phyloP scores from a whole-genome alignment of 2,113 vertebrate genomes.

The Condylura cristata region DNA sequence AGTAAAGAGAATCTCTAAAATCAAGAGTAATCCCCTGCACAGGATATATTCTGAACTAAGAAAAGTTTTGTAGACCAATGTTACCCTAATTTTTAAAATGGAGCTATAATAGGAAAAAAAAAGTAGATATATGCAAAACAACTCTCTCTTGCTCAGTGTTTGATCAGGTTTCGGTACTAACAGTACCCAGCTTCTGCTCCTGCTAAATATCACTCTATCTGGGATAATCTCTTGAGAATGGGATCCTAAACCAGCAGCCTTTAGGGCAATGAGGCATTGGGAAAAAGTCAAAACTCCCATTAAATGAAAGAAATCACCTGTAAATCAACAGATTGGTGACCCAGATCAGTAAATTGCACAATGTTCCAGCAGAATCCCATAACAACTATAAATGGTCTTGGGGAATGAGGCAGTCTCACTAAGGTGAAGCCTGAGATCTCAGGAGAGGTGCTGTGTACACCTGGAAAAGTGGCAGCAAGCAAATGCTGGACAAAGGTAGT shows the following conservation, averaged over 20 bases:
- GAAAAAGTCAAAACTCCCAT: neutral
- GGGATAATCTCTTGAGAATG: neutral
- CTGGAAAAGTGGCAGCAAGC: fast-evolving
- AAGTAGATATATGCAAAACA: neutral
- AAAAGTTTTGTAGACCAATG: neutral
- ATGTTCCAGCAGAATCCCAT: neutral
- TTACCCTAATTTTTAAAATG: no score
- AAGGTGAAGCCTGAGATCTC: neutral
- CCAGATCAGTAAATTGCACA: neutral
- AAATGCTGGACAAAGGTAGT: neutral
- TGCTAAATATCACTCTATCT: neutral
- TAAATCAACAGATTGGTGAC: neutral
- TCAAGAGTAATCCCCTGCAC: neutral
- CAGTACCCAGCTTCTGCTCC: neutral
- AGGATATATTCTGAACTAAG: neutral
- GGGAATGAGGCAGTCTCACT: neutral
- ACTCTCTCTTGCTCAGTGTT: neutral
- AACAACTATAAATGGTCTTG: no score
- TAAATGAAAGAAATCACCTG: neutral
- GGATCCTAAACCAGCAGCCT: neutral
- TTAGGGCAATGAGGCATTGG: neutral
- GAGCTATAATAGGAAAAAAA: no score
- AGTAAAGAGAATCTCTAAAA: neutral
- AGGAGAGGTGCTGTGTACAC: neutral
- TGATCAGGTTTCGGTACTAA: neutral